phyloP scores from a whole-genome alignment of 2,888 invertebrate species.

The Drosophila neonasuta region DNA sequence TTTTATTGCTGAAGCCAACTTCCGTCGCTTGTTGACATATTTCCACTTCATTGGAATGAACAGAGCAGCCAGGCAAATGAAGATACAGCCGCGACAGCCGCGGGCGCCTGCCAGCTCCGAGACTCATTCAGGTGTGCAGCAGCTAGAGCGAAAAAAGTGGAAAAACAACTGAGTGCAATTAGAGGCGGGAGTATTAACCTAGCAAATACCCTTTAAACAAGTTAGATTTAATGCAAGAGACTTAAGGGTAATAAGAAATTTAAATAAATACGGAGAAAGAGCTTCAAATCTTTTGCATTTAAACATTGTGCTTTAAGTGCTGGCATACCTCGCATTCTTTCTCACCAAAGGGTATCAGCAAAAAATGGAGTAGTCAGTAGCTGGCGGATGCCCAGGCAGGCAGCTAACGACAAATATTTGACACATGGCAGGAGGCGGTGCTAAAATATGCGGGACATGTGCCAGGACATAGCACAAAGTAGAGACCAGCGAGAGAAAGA shows the following conservation, averaged over 20 bases:
- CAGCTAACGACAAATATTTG: slow-evolving; percentile 72
- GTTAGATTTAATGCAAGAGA: background rate
- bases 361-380: slow-evolving; percentile 47
- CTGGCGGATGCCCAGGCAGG: slow-evolving; percentile 45
- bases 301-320: too few relatives aligned
- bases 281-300: too few relatives aligned
- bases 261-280: too few relatives aligned
- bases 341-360: background rate
- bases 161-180: background rate
- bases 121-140: slow-evolving; percentile 61
- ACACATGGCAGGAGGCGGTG: slow-evolving; percentile 58
- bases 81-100: slow-evolving; percentile 67
- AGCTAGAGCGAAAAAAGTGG: slow-evolving; percentile 5
- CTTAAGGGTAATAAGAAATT: background rate
- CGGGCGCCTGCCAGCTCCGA: slow-evolving; percentile 38
- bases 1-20: slow-evolving; percentile 64
- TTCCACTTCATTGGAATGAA: slow-evolving; percentile 75
- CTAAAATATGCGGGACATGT: slow-evolving; percentile 72
- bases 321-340: background rate
- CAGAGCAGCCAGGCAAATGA: slow-evolving; percentile 58
- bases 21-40: slow-evolving; percentile 76
- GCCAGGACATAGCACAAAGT: slow-evolving; percentile 31
- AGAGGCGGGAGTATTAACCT: background rate
- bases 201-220: background rate
- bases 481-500: background rate